Evolutionary conservation across 2,113 vertebrate genomes (phyloP).

Genomic region (Trichomycterus rosablanca): DNA sequence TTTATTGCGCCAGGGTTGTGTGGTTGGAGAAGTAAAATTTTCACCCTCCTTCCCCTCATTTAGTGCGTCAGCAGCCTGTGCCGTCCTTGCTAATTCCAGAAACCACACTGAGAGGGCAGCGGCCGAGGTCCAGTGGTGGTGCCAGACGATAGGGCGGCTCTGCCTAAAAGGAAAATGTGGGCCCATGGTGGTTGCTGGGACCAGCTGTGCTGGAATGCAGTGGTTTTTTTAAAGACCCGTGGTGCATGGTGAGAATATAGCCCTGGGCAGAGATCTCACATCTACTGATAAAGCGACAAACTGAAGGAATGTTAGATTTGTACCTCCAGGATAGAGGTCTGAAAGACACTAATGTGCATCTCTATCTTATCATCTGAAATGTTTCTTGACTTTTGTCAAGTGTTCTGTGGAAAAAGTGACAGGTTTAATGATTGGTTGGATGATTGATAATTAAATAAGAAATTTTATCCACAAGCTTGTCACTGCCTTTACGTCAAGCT

Average conservation of each 20-base stretch:
- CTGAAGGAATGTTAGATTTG: no score
- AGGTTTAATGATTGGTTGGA: no score
- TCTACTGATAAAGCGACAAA: no score
- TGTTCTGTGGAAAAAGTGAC: no score
- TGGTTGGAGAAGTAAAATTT: conserved; percentile 27
- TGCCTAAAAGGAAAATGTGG: neutral
- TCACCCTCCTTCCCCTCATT: conserved; percentile 9
- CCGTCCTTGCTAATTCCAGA: neutral
- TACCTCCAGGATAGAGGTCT: no score
- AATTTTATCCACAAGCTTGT: no score
- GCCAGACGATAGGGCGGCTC: conserved; percentile 3
- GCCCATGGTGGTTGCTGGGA: conserved; percentile 8
- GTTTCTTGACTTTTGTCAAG: no score
- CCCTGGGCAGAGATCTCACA: no score
- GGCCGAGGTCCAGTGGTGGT: neutral
- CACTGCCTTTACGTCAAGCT: no score
- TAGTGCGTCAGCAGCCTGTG: conserved; percentile 10
- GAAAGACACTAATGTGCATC: no score
- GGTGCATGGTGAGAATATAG: conserved; percentile 6
- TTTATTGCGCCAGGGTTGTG: conserved; percentile 15
- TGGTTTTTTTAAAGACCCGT: conserved; percentile 11
- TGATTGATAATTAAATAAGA: no score
- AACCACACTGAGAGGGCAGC: conserved; percentile 3
- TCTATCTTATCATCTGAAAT: no score
- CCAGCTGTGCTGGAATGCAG: conserved; percentile 12